Evolutionary conservation across 1,140 invertebrate species (phyloP), one percentile per base, ranked within the genome.

Genomic region (Venturia canescens): DNA sequence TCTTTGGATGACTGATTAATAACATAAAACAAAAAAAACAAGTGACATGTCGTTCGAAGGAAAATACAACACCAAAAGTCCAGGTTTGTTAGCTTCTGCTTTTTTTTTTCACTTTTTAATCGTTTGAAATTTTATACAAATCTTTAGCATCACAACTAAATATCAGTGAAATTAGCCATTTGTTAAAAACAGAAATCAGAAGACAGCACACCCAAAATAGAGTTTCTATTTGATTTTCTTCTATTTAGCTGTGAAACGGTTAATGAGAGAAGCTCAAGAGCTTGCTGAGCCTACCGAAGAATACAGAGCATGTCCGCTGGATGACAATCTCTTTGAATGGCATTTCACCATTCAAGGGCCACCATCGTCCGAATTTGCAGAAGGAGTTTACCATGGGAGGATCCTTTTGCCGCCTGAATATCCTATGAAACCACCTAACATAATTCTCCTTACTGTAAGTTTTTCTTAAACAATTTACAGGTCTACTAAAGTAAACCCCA

Each of bases 301-400:
- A 89, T 99, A 98, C 90, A 96, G 93, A 92, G 98, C 98, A 26
- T 95, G 95, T 86, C 98, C 98, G 29, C 90, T 99, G 21, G 97
- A 99, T 90, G 98, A 99, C 87, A 99, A 99, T 92, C 91, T 99
- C 31, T 99, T 99, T 92, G 98, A 99, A 90, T 99, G 98, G 98
- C 98, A 99, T 92, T 99, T 99, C 90, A 99, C 98, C 0, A 95
- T 99, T 11, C 93, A 96, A 88, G 98, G 98, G 16, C 97, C 97
- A 31, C 93, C 94, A 44, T 96, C 96, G 5, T 96, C 96, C 0
- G 97, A 98, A 63, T 99, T 98, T 92, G 96, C 97, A 84, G 96
- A 95, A 80, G 98, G 98, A 48, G 93, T 98, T 80, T 98, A 98
- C 89, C 98, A 98, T 92, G 98, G 97, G 29, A 93, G 98, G 84